phyloP scores from a whole-genome alignment of 2,888 invertebrate genomes.

The Hydrotaea cyrtoneurina region DNA sequence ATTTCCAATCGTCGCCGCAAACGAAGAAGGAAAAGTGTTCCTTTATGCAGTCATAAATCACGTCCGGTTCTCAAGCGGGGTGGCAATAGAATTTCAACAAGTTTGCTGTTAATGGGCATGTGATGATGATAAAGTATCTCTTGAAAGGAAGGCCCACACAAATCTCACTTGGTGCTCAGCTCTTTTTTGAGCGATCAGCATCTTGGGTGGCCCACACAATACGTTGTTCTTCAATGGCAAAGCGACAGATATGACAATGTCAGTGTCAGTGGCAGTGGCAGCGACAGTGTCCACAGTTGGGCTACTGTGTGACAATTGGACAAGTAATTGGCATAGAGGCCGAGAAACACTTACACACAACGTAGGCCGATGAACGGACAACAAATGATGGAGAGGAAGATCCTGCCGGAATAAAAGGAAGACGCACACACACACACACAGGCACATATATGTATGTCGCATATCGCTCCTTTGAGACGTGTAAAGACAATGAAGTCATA shows the following conservation, averaged over 20 bases:
- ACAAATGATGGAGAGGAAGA: conserved; percentile 43
- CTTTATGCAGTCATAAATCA: conserved; percentile 52
- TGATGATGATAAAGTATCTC: conserved; percentile 61
- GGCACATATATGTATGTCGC: background rate
- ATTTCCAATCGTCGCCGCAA: background rate
- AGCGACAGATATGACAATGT: conserved; percentile 55
- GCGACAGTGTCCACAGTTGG: conserved; percentile 57
- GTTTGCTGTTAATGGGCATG: conserved; percentile 61
- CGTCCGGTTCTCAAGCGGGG: conserved; percentile 53
- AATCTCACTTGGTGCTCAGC: background rate
- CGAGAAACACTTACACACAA: conserved; percentile 16
- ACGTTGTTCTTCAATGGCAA: conserved; percentile 34
- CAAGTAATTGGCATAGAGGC: conserved; percentile 58
- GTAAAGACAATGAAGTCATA: conserved; percentile 44
- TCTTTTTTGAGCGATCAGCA: conserved; percentile 4
- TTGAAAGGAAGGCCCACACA: conserved; percentile 30
- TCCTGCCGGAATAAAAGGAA: conserved; percentile 50
- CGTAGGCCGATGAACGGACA: conserved; percentile 1
- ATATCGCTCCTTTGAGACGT: conserved; percentile 11
- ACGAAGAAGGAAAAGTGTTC: background rate
- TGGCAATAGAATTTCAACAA: conserved; percentile 66
- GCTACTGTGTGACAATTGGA: conserved; percentile 63
- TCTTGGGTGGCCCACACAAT: conserved; percentile 59
- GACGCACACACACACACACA: conserved; percentile 32
- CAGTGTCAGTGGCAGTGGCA: conserved; percentile 60